Evolutionary conservation across 2,888 invertebrate species (phyloP).

Genomic region (Zaprionus lineosus): DNA sequence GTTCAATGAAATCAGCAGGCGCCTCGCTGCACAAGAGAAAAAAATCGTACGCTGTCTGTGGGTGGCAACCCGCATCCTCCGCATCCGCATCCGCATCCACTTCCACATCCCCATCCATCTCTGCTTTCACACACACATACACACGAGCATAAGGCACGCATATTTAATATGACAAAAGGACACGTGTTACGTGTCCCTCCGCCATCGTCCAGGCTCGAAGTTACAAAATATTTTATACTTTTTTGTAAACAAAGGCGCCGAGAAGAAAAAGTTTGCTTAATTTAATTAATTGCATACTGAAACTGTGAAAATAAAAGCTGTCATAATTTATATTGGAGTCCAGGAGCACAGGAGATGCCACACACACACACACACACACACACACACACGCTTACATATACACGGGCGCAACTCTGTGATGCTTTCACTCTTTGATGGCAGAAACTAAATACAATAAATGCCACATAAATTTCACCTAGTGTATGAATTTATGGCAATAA

Average conservation of each 20-base stretch:
- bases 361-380: no score
- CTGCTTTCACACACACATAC: not conserved
- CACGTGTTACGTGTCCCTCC: slow-evolving; percentile 17
- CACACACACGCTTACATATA: no score
- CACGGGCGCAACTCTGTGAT: slow-evolving; percentile 6
- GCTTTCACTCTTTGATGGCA: slow-evolving; percentile 27
- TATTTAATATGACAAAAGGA: slow-evolving; percentile 32
- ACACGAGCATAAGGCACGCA: slow-evolving; percentile 1
- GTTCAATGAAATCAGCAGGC: slow-evolving; percentile 70
- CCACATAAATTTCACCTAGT: slow-evolving; percentile 40
- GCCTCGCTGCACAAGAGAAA: slow-evolving; percentile 23
- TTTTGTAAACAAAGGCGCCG: slow-evolving; percentile 35
- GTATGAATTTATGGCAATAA: slow-evolving; percentile 55
- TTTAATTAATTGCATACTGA: slow-evolving; percentile 49
- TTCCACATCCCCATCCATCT: not conserved
- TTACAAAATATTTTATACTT: slow-evolving; percentile 32
- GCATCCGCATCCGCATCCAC: not conserved
- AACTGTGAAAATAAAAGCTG: slow-evolving; percentile 25
- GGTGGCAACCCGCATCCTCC: not conserved
- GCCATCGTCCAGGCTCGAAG: slow-evolving; percentile 7
- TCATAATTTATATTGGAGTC: not conserved
- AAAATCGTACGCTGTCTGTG: slow-evolving; percentile 19
- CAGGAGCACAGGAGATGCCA: not conserved
- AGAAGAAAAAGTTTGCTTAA: slow-evolving; percentile 41
- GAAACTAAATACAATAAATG: slow-evolving; percentile 63